Evolutionary conservation across 2,113 vertebrate species (phyloP), one percentile per base, ranked within the genome.

Genomic region (Eretmochelys imbricata): DNA sequence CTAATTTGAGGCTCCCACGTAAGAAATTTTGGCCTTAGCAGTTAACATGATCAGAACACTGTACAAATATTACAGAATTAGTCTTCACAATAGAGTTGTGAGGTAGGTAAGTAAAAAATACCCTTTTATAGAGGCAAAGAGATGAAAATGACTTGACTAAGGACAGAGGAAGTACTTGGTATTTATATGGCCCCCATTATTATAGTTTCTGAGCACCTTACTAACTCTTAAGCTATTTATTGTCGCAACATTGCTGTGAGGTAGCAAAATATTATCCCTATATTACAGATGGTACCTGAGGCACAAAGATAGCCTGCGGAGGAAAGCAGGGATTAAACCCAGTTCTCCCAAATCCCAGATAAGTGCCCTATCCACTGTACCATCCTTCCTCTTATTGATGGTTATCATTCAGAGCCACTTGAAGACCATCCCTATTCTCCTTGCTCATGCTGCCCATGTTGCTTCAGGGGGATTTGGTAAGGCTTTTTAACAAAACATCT

Each of bases 401-500:
- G 6, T 48, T 91, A 82, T 91, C 92, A 88, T 87, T 94, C 79
- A 87, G 50, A 65, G 24, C 4, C 80, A 12, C 84, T 92, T 93
- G 20, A 85, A 91, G 89, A 31, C 79, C 88, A 87, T 54, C 22
- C 5, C 38, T 76, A 20, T 69, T 38, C 8, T 10, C 35, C 8
- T n/a, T 69, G 35, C 35, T 54, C 53, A 54, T 69, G 65, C 65
- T 38, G 2, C 65, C 17, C 19, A 38, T 69, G 35, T 69, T 69
- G 65, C 65, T 69, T n/a, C 65, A 38, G 42, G 11, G 4, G 22
- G 8, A 6, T 80, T 91, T 84, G 46, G 81, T 75, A 95, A 94
- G 93, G 89, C 55, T 24, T 80, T 75, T 38, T n/a, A 86, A 91
- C 80, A 92, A 91, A 92, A 80, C 88, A 82, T 88, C 75, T 96